phyloP scores from a whole-genome alignment of 2,113 vertebrate species.

The Chaetodon auriga region DNA sequence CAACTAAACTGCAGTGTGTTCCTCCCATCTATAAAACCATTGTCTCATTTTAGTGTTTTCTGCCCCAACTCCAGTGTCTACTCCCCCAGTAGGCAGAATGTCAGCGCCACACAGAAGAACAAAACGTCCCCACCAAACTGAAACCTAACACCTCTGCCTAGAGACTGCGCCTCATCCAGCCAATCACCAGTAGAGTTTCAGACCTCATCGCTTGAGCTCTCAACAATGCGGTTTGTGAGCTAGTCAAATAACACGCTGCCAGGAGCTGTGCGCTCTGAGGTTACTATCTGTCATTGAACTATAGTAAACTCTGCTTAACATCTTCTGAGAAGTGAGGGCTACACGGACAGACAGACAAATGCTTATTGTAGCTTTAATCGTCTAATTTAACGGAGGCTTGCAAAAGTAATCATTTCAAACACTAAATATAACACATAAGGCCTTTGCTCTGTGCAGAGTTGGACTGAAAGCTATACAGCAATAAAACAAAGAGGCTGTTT shows the following conservation, averaged over 20 bases:
- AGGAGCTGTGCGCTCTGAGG: constrained; percentile 61
- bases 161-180: constrained; percentile 62
- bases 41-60: constrained; percentile 30
- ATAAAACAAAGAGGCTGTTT: constrained; percentile 66
- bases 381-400: constrained; percentile 20
- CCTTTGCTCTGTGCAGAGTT: constrained; percentile 12
- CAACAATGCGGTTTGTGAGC: constrained; percentile 80
- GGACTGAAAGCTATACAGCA: constrained; percentile 2
- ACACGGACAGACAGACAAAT: constrained; percentile 16
- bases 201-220: constrained; percentile 55
- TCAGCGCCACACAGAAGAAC: constrained; percentile 60
- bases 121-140: constrained; percentile 68
- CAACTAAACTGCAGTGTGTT: constrained; percentile 18
- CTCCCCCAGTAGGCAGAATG: constrained; percentile 24
- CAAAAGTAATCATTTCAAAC: constrained; percentile 1
- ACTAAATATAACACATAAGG: background rate
- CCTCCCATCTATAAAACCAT: constrained; percentile 32
- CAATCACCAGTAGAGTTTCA: constrained; percentile 64
- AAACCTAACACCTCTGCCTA: constrained; percentile 78
- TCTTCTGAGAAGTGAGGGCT: constrained; percentile 9
- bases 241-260: constrained; percentile 72
- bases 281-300: constrained; percentile 83
- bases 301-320: constrained; percentile 70
- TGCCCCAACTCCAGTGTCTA: background rate
- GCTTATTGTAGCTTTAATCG: constrained; percentile 4